Evolutionary conservation across 2,888 invertebrate species (phyloP).

Genomic region (Antitype chi): DNA sequence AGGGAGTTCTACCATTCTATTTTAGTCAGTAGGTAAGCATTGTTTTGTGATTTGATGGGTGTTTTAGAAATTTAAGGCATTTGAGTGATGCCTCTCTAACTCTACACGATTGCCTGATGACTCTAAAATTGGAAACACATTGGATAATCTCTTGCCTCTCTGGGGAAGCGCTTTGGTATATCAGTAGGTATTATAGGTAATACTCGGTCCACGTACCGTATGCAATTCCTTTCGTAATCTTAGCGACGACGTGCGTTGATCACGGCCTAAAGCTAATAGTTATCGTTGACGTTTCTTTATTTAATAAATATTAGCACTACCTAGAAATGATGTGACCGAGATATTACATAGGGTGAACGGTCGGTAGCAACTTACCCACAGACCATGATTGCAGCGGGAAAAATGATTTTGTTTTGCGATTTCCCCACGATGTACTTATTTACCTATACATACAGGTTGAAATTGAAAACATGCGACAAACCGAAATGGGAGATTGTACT

Average conservation of each 20-base stretch:
- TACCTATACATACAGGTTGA: too few relatives aligned
- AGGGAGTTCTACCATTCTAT: neutral
- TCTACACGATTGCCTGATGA: neutral
- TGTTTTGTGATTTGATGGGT: neutral
- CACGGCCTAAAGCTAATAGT: neutral
- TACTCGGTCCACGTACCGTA: neutral
- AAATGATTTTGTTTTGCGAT: neutral
- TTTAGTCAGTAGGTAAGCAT: neutral
- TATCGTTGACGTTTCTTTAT: slow-evolving; percentile 8
- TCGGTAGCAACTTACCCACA: too few relatives aligned
- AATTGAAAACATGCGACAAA: too few relatives aligned
- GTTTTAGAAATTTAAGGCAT: neutral
- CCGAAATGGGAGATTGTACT: too few relatives aligned
- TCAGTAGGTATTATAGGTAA: neutral
- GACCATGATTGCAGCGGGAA: neutral
- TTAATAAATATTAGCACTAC: slow-evolving; percentile 12
- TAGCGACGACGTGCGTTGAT: neutral
- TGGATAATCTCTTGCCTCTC: neutral
- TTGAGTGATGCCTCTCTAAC: neutral
- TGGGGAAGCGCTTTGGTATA: neutral
- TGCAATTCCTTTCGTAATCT: neutral
- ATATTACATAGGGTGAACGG: neutral
- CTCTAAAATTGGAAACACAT: neutral
- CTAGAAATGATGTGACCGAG: neutral
- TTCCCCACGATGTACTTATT: neutral